Base-by-base conservation (phyloP, 2,113 vertebrate species). In the Silurus glanis region DNA sequence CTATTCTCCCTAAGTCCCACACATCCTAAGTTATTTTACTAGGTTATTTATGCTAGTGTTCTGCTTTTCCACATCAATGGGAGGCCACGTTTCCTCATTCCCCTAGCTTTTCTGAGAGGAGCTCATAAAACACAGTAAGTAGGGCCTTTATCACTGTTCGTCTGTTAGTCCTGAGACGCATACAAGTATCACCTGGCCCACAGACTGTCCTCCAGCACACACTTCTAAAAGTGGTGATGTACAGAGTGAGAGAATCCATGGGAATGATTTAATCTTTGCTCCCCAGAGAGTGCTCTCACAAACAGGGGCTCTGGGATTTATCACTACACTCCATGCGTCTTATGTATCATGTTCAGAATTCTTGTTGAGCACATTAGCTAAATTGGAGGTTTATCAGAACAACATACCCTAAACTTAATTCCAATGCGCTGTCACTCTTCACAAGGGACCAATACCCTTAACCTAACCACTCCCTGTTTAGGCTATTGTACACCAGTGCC, bases 371-470 rank as follows among this genome's bases (percentile, higher is more conserved):
- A 72, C 37, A 37, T 37, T 37, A 37, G 37, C 81, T 21, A 78
- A 78, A 53, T 25, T 86, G 71, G 62, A 9, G 25, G 51, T 90
- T 61, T 66, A 79, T 81, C 58, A 23, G n/a, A 23, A 74, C 74
- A 74, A 71, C 81, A 82, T 53, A 80, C 53, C 88, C 86, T 81
- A 89, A 49, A 67, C 86, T 62, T 89, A 85, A 87, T 84, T 82
- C 82, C 80, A 71, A 79, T 71, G 85, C 53, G 80, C 66, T 62
- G 49, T 62, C 86, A 59, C 58, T 90, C 71, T 56, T 88, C 88
- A 64, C 72, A 86, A 74, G 91, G 79, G 83, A 76, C 47, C 49
- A 67, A 74, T 71, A 14, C 25, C 13, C 14, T 7, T 19, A 19
- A 62, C 21, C 56, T 58, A 58, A 58, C 61, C n/a, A 13, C 53